phyloP scores from a whole-genome alignment of 2,797 vertebrate species.

The Trachops cirrhosus region DNA sequence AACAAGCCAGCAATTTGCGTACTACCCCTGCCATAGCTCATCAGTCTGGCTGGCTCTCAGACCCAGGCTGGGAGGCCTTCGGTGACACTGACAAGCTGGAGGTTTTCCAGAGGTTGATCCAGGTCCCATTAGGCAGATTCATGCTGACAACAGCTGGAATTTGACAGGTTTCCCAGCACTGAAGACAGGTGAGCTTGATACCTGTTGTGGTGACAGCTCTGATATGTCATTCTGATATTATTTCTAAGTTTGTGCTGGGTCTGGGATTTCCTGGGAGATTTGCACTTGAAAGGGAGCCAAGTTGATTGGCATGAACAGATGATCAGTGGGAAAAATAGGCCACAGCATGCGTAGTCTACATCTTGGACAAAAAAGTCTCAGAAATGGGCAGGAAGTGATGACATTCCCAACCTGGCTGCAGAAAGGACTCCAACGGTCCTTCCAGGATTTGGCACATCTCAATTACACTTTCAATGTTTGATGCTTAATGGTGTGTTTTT shows the following conservation, averaged over 20 bases:
- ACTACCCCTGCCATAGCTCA: background rate
- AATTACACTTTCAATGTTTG: background rate
- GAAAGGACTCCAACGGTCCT: background rate
- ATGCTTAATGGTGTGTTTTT: background rate
- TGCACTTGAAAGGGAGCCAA: background rate
- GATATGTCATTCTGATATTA: background rate
- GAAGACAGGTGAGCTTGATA: conserved; percentile 22
- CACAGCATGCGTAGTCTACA: background rate
- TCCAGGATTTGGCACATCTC: background rate
- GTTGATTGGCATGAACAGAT: background rate
- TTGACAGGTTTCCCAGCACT: conserved; percentile 1
- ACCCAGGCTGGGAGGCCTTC: background rate
- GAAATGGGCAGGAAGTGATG: background rate
- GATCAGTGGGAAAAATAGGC: background rate
- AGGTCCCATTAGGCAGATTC: background rate
- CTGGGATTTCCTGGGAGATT: conserved; percentile 8
- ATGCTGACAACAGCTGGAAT: conserved; percentile 24
- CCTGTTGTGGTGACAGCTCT: background rate
- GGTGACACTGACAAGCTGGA: background rate
- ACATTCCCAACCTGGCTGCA: background rate
- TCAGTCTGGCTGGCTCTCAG: background rate
- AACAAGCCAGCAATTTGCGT: background rate
- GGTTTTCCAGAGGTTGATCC: background rate
- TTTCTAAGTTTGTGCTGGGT: background rate
- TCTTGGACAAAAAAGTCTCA: background rate